Percentiles rank a stretch among this genome's conserved stretches.
Conservation (phyloP, 1,140 invertebrate species). For the Apis mellifera region Amel_HAv3.1 CM009934.2:10042501-10043000, state of each 20-base stretch:
- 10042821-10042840: constrained; percentile 69
- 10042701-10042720: not conserved
- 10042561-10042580: too few species aligned
- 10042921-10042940: constrained; percentile 60
- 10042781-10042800: constrained; percentile 41
- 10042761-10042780: not conserved
- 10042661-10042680: not conserved
- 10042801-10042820: constrained; percentile 71
- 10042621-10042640: too few species aligned
- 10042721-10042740: not conserved
- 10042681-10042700: not conserved
- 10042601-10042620: too few species aligned
- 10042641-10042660: too few species aligned
- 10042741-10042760: not conserved
- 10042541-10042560: too few species aligned
- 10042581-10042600: too few species aligned
- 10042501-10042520: too few species aligned
- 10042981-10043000: constrained; percentile 71
- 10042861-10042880: constrained; percentile 68
- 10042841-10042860: constrained; percentile 70
- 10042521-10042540: too few species aligned
- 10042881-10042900: constrained; percentile 62
- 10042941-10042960: constrained; percentile 72
- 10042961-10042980: constrained; percentile 73
- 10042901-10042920: constrained; percentile 71